Base-by-base conservation (phyloP, 2,888 invertebrate genomes). In the Synanthedon andrenaeformis region DNA sequence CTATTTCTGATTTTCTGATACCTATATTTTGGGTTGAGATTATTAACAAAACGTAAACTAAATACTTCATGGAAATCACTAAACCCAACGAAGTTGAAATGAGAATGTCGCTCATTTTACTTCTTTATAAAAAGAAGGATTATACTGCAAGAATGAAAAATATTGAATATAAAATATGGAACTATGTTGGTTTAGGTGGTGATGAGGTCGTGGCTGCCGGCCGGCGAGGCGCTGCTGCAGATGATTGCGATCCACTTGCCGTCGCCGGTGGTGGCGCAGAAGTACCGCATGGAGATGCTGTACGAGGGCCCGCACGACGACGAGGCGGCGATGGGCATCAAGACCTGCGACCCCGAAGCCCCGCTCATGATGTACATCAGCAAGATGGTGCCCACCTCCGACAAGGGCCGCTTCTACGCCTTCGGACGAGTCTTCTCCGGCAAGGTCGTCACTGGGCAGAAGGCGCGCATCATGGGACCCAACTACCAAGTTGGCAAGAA, bases 321-420 rank as follows among this genome's bases (percentile, higher is more conserved):
- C 76, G 96, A 96, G 70, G 97, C 96, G 58, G 98, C 97, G 63
- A 65, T 96, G 61, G 96, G 95, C 83, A 92, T 95, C 70, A 95
- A 94, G 90, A 94, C 78, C 75, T 99, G 99, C 77, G 97, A 99
- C 85, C 94, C 99, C 12, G 94, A 96, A 65, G 99, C 95, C 49
- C 99, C 98, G 13, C 91, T 99, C 56, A 99, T 99, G 98, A 99
- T 99, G 99, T 99, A 99, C 92, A 91, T 99, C 64, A 98, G 98
- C 52, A 99, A 99, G 89, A 99, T 99, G 99, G 99, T 99, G 80
- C 99, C 99, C 64, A 99, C 99, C 13, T 94, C 97, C 12, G 99
- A 99, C 87, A 99, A 99, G 90, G 99, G 99, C 59, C 95, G 99
- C 79, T 99, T 99, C 93, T 99, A 98, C 87, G 99, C 99, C 58